Percentiles rank a stretch among this genome's conserved stretches.
These are phyloP conservation scores for Dunckerocampus dactyliophorus DNA, from an alignment of 2,113 vertebrate genomes.

Conservation along the genomic window DNA sequence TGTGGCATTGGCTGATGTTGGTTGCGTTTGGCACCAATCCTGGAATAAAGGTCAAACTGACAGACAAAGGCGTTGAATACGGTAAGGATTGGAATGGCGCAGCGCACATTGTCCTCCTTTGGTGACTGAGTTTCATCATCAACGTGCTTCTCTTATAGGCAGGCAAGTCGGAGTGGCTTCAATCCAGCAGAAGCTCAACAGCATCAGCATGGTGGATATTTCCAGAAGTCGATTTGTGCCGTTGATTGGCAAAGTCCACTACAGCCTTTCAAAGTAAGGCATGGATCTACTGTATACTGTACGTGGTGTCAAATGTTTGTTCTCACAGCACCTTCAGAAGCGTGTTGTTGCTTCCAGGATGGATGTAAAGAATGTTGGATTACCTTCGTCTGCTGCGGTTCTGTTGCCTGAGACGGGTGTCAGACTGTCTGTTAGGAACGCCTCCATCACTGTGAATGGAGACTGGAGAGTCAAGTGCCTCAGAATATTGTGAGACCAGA, in stretches of 20 bases:
- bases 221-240: constrained; percentile 54
- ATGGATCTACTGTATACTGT: neutral
- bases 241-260: constrained; percentile 67
- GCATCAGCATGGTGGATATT: constrained; percentile 64
- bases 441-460: constrained; percentile 64
- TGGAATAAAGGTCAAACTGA: constrained; percentile 67
- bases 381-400: constrained; percentile 57
- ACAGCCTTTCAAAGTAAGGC: constrained; percentile 69
- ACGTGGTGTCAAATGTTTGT: neutral
- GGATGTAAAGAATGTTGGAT: constrained; percentile 48
- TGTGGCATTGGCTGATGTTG: constrained; percentile 45
- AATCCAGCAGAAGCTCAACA: constrained; percentile 61
- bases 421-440: constrained; percentile 57
- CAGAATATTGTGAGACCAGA: constrained; percentile 58
- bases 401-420: constrained; percentile 63
- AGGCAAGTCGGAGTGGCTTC: constrained; percentile 58
- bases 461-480: constrained; percentile 72
- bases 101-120: no score
- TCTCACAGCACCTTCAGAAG: constrained; percentile 1
- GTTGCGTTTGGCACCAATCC: constrained; percentile 49
- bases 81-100: constrained; percentile 50
- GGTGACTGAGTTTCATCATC: neutral
- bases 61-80: constrained; percentile 69
- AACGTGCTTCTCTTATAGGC: constrained; percentile 33
- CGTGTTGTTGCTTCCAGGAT: constrained; percentile 46